Evolutionary conservation across 2,888 invertebrate species (phyloP), one percentile per base, ranked within the genome.

Genomic region (Elegia similella): DNA sequence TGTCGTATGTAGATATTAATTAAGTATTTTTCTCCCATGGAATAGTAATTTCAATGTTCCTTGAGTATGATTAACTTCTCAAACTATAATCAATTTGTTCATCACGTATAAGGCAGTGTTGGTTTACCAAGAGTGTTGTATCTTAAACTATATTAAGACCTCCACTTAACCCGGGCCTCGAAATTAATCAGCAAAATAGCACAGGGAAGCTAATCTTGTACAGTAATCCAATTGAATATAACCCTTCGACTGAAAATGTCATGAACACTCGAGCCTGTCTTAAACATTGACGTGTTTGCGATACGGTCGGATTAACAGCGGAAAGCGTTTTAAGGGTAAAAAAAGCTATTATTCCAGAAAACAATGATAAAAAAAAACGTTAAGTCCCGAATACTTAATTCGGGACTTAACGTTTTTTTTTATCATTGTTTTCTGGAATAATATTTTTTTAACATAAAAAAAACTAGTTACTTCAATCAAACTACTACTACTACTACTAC

Each of bases 161-260:
- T 44, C 44, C 52, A 44, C 44, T 29, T 44, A 30, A 44, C 57
- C 15, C 42, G 23, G 52, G 16, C 23, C 44, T 48, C n/a, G 23
- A 59, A 63, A 65, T 68, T 68, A 68, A 68, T 68, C 66, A 68
- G 52, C 47, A 47, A 38, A 57, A 58, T 60, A 60, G 59, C 62
- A 58, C 59, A 60, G 52, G 50, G 42, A 55, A 57, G 62, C 63
- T 65, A 67, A 65, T 67, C 65, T 64, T 65, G 62, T 57, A 59
- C 62, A 61, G 66, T 63, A 60, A 61, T 63, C 63, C 63, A 64
- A 67, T 64, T 65, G 64, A 68, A 66, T 59, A 55, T 61, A 56
- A 60, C 65, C 67, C 66, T 63, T 65, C 57, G 59, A 53, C 57
- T 55, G 55, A 60, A 58, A 62, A 63, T 54, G 61, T 65, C 63